Evolutionary conservation across 2,888 invertebrate species (phyloP), one percentile per base, ranked within the genome.

Genomic region (Asteroscopus sphinx): DNA sequence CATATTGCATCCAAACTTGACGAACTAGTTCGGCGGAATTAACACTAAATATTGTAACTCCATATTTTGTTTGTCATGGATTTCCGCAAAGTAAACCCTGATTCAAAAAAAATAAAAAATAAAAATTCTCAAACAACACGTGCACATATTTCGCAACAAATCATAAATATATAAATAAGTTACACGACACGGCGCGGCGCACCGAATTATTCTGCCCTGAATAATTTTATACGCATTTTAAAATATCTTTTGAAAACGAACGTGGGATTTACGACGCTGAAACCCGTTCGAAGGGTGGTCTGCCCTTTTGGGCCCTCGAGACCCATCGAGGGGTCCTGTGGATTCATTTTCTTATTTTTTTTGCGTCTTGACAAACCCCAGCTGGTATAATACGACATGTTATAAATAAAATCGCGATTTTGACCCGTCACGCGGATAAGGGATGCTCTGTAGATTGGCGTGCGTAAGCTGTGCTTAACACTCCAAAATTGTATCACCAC

Each of bases 141-240:
- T 90, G 91, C 86, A 87, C 77, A 63, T 63, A 78, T 80, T 85
- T 86, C 81, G 83, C 85, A 82, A 76, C 74, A 81, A 68, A 79
- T 74, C 78, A 78, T 67, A 73, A 73, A 76, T 86, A 86, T 85
- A 88, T 88, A 86, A 90, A 90, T 86, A 88, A 88, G 88, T 86
- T 82, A 81, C 84, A 79, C 73, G 77, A 82, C 82, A 72, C 84
- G 85, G 83, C 87, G 83, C 73, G 77, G 82, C 82, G 73, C 84
- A 85, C 83, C 87, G 83, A 90, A 93, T 93, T 91, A 93, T 90
- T 90, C 87, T 92, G 92, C 93, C 87, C 92, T 90, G 90, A 90
- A 93, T 93, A 92, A 92, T 92, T 92, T 93, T 91, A 92, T 93
- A 93, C 93, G 92, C 93, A 85, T 93, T 94, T 94, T 92, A 93